Evolutionary conservation across 1,140 invertebrate genomes (phyloP).

Genomic region (Pseudobourletiella spinata): DNA sequence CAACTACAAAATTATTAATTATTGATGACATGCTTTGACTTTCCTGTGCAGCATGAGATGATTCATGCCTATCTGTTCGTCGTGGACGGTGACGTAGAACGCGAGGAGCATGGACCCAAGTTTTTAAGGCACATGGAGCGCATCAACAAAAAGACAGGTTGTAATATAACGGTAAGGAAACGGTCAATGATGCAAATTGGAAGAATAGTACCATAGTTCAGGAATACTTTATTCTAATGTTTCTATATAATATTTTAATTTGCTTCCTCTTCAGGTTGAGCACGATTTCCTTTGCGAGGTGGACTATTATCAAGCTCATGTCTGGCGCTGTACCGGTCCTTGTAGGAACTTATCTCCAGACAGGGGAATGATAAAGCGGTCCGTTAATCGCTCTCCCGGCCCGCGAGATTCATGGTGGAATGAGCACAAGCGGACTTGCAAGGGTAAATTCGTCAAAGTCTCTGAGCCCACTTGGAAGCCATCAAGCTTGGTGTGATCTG

Average conservation of each 20-base stretch:
- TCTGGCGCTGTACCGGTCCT: constrained; percentile 88
- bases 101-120: constrained; percentile 88
- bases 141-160: constrained; percentile 78
- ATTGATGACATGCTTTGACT: too few species aligned
- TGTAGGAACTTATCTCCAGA: constrained; percentile 70
- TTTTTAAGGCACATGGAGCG: constrained; percentile 88
- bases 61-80: constrained; percentile 92
- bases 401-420: constrained; percentile 82
- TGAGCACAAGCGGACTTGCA: constrained; percentile 67
- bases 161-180: constrained; percentile 74
- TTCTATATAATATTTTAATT: background rate
- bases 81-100: constrained; percentile 62
- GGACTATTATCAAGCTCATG: constrained; percentile 70
- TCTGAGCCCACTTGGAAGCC: constrained; percentile 47
- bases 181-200: background rate
- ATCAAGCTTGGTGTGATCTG: background rate
- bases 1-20: too few species aligned
- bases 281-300: constrained; percentile 86
- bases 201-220: too few species aligned
- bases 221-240: background rate
- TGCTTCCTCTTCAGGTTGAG: constrained; percentile 52
- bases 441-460: constrained; percentile 78
- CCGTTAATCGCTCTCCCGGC: constrained; percentile 74
- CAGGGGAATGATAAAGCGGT: constrained; percentile 71
- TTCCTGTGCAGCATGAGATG: constrained; percentile 82